Base-by-base conservation (phyloP, 1,140 invertebrate species). In the Cotesia chilonis region DNA sequence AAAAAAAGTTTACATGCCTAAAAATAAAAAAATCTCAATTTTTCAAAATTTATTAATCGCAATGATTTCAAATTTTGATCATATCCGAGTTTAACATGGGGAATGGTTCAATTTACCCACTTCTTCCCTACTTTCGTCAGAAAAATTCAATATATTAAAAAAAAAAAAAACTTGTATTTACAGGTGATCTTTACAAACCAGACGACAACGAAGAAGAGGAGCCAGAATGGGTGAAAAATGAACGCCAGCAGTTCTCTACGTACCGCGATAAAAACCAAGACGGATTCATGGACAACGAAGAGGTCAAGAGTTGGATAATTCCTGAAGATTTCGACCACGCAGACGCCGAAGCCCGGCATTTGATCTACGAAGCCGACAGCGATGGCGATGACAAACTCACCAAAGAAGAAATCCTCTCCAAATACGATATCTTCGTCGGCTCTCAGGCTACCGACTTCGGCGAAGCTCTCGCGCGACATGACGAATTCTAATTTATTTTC, bases 391-490 rank as follows among this genome's bases (percentile, higher is more conserved):
- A 95, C 74, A 92, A 94, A 82, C 88, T 99, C 4, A 95, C 93
- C 3, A 96, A 96, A 84, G 91, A 93, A 4, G 98, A 99, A 88
- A 94, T 99, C 66, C 83, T 99, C 0, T 92, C 93, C 51, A 98
- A 99, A 83, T 99, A 99, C 84, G 98, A 99, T 85, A 87, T 98
- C 1, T 99, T 99, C 86, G 98, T 99, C 0, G 97, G 98, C 38
- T 99, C 97, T 12, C 97, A 99, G 84, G 98, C 97, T 0, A 99
- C 98, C 0, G 98, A 99, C 87, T 99, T 99, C 86, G 98, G 98
- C 1, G 96, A 99, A 85, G 97, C 97, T 5, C 87, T 99, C 3
- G 91, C 92, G 0, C 90, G 95, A 78, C 98, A 99, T 82, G 98
- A 99, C 79, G 96, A 97, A 87, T 96, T 98, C 87, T 97, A 92